These are phyloP conservation scores for Stratiomys singularior DNA, from an alignment of 2,888 invertebrate genomes.

Conservation along the genomic window DNA sequence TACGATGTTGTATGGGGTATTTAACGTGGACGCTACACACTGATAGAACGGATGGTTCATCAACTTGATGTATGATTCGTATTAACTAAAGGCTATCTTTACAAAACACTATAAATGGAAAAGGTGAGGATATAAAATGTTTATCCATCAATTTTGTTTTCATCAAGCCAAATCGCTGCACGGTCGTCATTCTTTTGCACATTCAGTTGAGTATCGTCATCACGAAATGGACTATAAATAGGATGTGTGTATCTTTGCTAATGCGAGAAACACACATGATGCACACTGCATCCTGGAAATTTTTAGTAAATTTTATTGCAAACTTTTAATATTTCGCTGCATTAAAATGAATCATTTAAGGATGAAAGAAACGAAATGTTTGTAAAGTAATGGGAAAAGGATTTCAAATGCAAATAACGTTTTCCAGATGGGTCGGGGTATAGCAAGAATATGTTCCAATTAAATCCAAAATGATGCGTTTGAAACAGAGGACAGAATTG, in stretches of 20 bases:
- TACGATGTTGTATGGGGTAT: not conserved
- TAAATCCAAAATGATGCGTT: too few relatives aligned
- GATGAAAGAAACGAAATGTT: too few relatives aligned
- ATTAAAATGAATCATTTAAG: too few relatives aligned
- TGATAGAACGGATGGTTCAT: slow-evolving; percentile 6
- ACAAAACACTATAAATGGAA: slow-evolving; percentile 20
- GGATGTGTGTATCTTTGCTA: not conserved
- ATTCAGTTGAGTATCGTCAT: not conserved
- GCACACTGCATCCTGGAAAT: not conserved
- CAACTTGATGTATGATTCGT: slow-evolving; percentile 24
- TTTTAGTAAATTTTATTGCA: not conserved
- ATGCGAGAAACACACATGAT: not conserved
- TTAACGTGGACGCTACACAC: not conserved
- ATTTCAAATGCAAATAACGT: too few relatives aligned
- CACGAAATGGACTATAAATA: slow-evolving; percentile 26
- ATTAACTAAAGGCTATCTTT: not conserved
- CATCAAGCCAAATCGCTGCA: slow-evolving; percentile 12
- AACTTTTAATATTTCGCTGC: not conserved
- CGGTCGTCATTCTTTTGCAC: not conserved
- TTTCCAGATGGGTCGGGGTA: too few relatives aligned
- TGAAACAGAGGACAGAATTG: too few relatives aligned
- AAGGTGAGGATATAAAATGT: slow-evolving; percentile 40
- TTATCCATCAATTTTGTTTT: slow-evolving; percentile 18
- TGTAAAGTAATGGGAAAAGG: too few relatives aligned
- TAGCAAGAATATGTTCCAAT: too few relatives aligned